phyloP scores from a whole-genome alignment of 2,888 invertebrate genomes.

The Lacanobia wlatinum region DNA sequence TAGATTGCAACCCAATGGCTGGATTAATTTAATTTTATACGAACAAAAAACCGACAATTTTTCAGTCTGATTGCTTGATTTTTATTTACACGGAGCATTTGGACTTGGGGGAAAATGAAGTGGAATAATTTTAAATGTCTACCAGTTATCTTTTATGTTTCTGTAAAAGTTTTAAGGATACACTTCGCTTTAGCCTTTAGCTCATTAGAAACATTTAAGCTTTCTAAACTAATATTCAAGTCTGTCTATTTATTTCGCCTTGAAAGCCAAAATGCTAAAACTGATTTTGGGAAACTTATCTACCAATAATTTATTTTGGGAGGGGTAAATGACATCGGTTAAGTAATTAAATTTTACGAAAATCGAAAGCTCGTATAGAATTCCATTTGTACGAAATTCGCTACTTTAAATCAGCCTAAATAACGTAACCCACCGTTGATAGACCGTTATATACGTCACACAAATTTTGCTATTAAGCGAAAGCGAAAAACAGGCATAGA shows the following conservation, averaged over 20 bases:
- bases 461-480: no score
- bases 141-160: slow-evolving; percentile 30
- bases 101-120: slow-evolving; percentile 26
- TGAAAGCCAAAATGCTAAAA: background rate
- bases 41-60: slow-evolving; percentile 51
- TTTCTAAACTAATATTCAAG: slow-evolving; percentile 22
- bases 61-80: slow-evolving; percentile 57
- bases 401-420: no score
- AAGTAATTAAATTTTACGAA: background rate
- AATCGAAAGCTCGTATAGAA: no score
- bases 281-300: slow-evolving; percentile 2
- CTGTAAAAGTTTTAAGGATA: slow-evolving; percentile 9
- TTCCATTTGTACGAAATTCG: no score
- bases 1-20: slow-evolving; percentile 57
- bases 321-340: background rate
- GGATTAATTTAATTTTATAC: slow-evolving; percentile 63
- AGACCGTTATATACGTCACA: no score
- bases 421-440: no score
- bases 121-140: slow-evolving; percentile 46
- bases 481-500: no score
- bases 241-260: background rate
- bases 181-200: background rate
- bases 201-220: slow-evolving; percentile 15
- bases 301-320: background rate
- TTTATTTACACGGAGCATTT: slow-evolving; percentile 57